Base-by-base conservation (phyloP, 2,797 vertebrate genomes). In the Otolemur crassicaudatus region DNA sequence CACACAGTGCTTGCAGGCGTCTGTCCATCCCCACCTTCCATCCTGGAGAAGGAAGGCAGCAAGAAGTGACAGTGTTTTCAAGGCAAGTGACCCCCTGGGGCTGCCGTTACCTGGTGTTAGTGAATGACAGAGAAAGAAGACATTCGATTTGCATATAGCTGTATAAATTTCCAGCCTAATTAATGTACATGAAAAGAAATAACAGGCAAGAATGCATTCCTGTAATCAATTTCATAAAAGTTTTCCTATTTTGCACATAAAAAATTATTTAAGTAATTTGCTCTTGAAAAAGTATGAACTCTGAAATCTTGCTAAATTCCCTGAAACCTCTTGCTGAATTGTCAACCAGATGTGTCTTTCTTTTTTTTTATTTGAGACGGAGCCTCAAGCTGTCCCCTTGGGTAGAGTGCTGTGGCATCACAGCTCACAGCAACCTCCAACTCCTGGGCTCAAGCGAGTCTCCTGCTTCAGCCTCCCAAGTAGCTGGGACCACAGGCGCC, bases 121-220 rank as follows among this genome's bases (percentile, higher is more conserved):
- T 63, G 67, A 56, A 37, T 12, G 31, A 34, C 1, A 23, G 9
- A 83, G 16, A 63, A 46, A 63, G 58, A 79, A 27, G 3, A 17
- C 2, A 6, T n/a, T 70, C 3, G 1, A 31, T 60, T 73, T 79
- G n/a, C 13, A n/a, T n/a, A 16, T 0, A 1, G 2, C 10, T 86
- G 5, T 92, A 0, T 46, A 9, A 40, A 72, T 82, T 27, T 53
- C 2, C 43, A 58, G 22, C 10, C 25, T 46, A 75, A 63, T n/a
- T 82, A 22, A 58, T 87, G n/a, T 76, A 72, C 76, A 72, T 73
- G 25, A 77, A 83, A 37, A 90, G 22, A 49, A 90, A 58, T 61
- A 75, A n/a, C 29, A 85, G 1, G n/a, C 1, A 29, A 29, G 8
- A 3, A 75, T 84, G 79, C 8, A 19, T 83, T 88, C 31, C 34